Conservation (phyloP, 2,797 vertebrate genomes). For the Sebastolobus altivelis region DNA sequence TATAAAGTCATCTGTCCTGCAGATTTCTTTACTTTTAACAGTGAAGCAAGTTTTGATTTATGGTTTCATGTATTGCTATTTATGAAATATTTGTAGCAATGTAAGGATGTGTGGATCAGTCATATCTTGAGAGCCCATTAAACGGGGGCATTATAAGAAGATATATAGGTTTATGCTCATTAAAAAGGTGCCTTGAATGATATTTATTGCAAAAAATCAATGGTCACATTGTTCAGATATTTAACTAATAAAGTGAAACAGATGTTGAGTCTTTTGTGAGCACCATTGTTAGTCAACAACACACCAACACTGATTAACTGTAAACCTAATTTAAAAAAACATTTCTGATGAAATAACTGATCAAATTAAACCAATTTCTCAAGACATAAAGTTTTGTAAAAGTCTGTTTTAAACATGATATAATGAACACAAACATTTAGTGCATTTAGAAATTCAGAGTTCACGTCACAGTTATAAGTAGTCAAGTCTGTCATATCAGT, state of each 20-base stretch:
- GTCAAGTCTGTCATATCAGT: constrained; percentile 25
- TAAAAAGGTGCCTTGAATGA: constrained; percentile 59
- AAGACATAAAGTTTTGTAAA: not conserved
- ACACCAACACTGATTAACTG: not conserved
- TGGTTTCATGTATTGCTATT: constrained; percentile 32
- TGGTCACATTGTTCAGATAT: constrained; percentile 13
- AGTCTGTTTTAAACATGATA: not conserved
- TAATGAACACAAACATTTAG: constrained; percentile 21
- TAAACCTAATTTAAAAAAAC: not conserved
- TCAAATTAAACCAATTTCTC: not conserved
- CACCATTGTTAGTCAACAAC: not conserved
- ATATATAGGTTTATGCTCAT: not conserved
- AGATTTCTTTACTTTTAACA: constrained; percentile 30
- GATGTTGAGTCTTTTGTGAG: not conserved
- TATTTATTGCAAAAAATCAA: constrained; percentile 45
- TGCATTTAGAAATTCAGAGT: constrained; percentile 44
- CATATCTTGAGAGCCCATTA: not conserved
- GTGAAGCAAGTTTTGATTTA: not conserved
- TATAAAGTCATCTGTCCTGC: constrained; percentile 50
- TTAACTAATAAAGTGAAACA: constrained; percentile 49
- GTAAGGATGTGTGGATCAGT: not conserved
- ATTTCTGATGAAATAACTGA: not conserved
- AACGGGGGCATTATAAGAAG: not conserved
- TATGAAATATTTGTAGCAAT: constrained; percentile 24
- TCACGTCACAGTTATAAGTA: constrained; percentile 32